phyloP scores from a whole-genome alignment of 2,888 invertebrate species.

The Alloplasta piceator region DNA sequence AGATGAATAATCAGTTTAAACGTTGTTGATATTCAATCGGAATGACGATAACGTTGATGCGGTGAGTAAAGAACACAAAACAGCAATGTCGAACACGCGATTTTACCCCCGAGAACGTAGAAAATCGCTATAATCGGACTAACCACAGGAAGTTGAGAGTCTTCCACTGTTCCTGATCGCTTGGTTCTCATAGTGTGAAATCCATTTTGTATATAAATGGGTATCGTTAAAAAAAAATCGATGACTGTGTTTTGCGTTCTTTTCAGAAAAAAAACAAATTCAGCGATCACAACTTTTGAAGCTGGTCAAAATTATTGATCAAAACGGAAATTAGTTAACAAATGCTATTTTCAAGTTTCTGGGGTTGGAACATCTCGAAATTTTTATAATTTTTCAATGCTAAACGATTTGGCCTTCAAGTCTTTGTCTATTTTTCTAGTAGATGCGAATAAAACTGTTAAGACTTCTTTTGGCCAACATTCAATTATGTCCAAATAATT shows the following conservation, averaged over 20 bases:
- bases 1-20: too few relatives aligned
- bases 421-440: background rate
- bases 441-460: background rate
- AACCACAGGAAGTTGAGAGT: constrained; percentile 50
- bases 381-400: background rate
- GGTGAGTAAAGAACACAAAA: constrained; percentile 17
- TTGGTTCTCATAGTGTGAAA: constrained; percentile 12
- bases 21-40: background rate
- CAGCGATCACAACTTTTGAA: too few relatives aligned
- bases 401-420: background rate
- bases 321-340: too few relatives aligned
- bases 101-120: constrained; percentile 31
- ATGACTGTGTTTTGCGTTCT: too few relatives aligned
- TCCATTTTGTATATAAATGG: background rate
- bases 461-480: constrained; percentile 37
- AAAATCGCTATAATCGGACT: constrained; percentile 39
- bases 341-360: too few relatives aligned
- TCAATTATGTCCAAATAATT: constrained; percentile 52
- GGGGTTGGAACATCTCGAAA: too few relatives aligned
- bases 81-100: constrained; percentile 38
- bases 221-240: background rate
- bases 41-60: constrained; percentile 1
- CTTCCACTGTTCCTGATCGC: constrained; percentile 43
- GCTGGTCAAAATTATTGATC: too few relatives aligned
- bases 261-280: too few relatives aligned